Base-by-base conservation (phyloP, 2,888 invertebrate genomes). In the Synanthedon myopaeformis region DNA sequence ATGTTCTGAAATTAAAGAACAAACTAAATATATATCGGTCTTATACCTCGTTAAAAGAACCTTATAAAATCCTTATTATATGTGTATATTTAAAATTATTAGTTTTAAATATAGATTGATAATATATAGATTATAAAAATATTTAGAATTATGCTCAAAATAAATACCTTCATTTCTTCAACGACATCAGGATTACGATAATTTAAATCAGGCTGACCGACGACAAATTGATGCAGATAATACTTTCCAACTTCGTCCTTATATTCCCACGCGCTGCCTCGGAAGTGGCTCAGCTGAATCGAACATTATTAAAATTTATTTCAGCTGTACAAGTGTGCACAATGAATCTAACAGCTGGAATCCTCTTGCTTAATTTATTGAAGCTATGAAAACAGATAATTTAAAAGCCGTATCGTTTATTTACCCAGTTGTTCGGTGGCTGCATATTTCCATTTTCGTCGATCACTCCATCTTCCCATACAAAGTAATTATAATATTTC, bases 371-470 rank as follows among this genome's bases (percentile, higher is more conserved):
- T 35, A 35, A 35, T 35, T 35, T 35, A 35, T 35, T 35, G 1
- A 35, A 35, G 3, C 35, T 35, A 10, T 6, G 45, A 45, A 45
- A 45, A 45, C 3, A 23, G 4, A 23, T 4, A 5, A 5, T 23
- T 23, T 1, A 23, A 23, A 23, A 23, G 23, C 23, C 5, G 5
- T 23, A 23, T 23, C 8, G 28, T 6, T 28, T 17, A 19, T 14
- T 76, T 85, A 92, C 90, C 94, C 93, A 94, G 67, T 94, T 93
- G 66, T 91, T 93, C 5, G 94, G 94, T 48, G 92, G 92, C 6
- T 79, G 67, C 54, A 76, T 86, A 13, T 74, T 74, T 17, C 89
- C 89, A 55, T 79, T 69, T 53, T 79, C 76, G 50, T 81, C 77
- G 53, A 76, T 67, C 54, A 77, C 78, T 5, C 91, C 90, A 57